phyloP scores from a whole-genome alignment of 2,888 invertebrate species.

The Halictus quadricinctus region DNA sequence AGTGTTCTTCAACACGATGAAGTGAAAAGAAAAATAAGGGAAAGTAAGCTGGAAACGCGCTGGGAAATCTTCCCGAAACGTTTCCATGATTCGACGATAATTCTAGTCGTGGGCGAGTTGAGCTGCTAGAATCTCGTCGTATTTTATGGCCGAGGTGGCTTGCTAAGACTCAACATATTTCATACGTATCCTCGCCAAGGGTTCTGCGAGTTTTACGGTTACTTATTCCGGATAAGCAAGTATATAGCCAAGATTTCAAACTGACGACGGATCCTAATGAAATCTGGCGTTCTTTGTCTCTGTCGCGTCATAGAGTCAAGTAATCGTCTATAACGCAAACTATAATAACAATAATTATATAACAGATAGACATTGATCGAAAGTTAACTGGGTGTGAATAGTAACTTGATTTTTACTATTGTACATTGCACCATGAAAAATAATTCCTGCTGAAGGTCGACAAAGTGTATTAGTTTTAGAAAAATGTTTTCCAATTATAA shows the following conservation, averaged over 20 bases:
- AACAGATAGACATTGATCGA: not conserved
- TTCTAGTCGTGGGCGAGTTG: conserved; percentile 29
- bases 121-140: conserved; percentile 45
- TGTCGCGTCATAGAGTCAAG: conserved; percentile 1
- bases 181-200: conserved; percentile 40
- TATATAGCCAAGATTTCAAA: conserved; percentile 38
- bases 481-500: not conserved
- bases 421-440: not conserved
- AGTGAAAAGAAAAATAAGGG: not conserved
- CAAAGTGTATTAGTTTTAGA: not conserved
- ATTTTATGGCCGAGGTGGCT: conserved; percentile 44
- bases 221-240: conserved; percentile 58
- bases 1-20: not conserved
- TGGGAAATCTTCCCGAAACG: conserved; percentile 35
- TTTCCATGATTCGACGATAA: conserved; percentile 50
- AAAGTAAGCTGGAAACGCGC: not conserved
- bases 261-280: conserved; percentile 8
- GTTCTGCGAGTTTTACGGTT: conserved; percentile 35
- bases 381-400: not conserved
- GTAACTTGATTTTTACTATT: no score
- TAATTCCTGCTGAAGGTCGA: not conserved
- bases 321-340: not conserved
- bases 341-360: not conserved
- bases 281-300: conserved; percentile 3
- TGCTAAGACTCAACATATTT: conserved; percentile 58